Base-by-base conservation (phyloP, 2,113 vertebrate genomes). In the Pomatorhinus ruficollis region DNA sequence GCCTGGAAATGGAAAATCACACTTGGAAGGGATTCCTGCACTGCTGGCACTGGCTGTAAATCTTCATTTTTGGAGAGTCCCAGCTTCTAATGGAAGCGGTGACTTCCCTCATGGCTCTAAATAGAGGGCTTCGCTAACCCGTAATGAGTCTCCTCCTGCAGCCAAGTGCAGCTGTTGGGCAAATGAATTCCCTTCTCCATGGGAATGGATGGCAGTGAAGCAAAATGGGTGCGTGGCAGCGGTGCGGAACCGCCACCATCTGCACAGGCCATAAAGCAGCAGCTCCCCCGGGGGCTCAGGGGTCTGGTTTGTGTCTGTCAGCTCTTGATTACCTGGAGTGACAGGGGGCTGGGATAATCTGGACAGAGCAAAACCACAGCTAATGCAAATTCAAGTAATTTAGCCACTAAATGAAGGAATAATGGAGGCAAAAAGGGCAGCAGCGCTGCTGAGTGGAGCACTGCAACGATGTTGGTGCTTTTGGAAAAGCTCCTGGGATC, bases 131-230 rank as follows among this genome's bases (percentile, higher is more conserved):
- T 93, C 0, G 1, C 82, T 83, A 81, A 88, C 52, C 39, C 23
- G 0, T 86, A 80, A 90, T 90, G 93, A 81, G 63, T 56, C 87
- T 95, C 40, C 64, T 93, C 56, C 64, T 87, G 92, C 90, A 95
- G 92, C 95, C 93, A 78, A 93, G 79, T 90, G 93, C 93, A 94
- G 95, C 96, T 94, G 86, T 45, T 93, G 93, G 92, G 70, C 83
- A 83, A 90, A 90, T 90, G 95, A 85, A 90, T 93, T 94, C 78
- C 44, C 90, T 89, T 81, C 92, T 90, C 75, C 0, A 3, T 60
- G 79, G 95, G 91, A 83, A 90, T 71, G 92, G 95, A 94, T 70
- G 90, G 92, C 87, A 80, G 82, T 0, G 35, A 91, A 81, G 87
- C 70, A 65, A 91, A 93, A 83, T 66, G 89, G 91, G 90, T 66